These are phyloP conservation scores for Myiozetetes cayanensis DNA, from an alignment of 2,113 vertebrate genomes.

Conservation along the genomic window DNA sequence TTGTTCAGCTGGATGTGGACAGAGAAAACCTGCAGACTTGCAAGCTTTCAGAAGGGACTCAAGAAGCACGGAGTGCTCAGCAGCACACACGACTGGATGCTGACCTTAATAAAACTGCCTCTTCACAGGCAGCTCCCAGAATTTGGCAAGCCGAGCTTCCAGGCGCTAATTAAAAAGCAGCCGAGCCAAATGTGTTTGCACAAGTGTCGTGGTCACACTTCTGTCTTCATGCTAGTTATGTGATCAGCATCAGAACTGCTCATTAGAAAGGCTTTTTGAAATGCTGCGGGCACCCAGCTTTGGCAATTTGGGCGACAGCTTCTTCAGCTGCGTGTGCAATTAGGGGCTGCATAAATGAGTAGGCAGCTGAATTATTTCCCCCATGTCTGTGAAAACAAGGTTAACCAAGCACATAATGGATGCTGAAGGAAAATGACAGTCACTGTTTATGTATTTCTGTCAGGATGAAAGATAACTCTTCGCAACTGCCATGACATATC, in stretches of 20 bases:
- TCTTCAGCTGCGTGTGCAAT: not conserved
- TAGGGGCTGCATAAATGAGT: not conserved
- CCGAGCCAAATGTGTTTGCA: not conserved
- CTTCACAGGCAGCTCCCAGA: not conserved
- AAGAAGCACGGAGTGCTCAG: not conserved
- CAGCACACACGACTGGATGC: not conserved
- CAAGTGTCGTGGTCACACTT: not conserved
- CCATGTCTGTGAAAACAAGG: not conserved
- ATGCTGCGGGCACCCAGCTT: not conserved
- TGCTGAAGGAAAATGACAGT: not conserved
- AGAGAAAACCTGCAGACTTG: not conserved
- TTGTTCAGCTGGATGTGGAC: accelerated
- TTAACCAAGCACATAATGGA: not conserved
- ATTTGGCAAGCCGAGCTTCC: not conserved
- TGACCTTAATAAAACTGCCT: not conserved
- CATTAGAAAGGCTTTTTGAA: not conserved
- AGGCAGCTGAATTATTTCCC: not conserved
- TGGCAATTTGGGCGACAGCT: not conserved
- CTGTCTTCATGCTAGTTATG: not conserved
- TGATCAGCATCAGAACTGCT: not conserved
- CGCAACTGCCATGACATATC: not conserved
- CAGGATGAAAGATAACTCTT: not conserved
- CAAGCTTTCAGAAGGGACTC: not conserved
- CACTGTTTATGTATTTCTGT: not conserved
- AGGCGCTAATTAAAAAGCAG: not conserved